A percentile compares a stretch with the other conserved stretches of the same genome.
These are phyloP conservation scores for Parauchenoglanis ngamensis DNA, from an alignment of 2,797 vertebrate species.

Conservation along the genomic window DNA sequence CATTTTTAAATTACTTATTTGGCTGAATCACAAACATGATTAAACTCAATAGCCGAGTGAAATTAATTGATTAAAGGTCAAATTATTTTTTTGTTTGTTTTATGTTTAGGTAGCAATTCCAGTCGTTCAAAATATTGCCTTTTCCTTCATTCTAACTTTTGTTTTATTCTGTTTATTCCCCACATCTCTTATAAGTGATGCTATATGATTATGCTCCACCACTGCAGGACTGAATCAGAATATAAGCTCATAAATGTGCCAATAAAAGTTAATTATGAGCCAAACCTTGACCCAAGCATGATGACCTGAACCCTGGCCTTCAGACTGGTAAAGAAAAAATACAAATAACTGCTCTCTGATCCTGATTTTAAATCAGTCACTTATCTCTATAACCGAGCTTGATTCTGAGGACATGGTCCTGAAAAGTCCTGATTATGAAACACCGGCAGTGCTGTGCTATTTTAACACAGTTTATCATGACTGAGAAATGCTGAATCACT, in stretches of 20 bases:
- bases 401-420: constrained; percentile 8
- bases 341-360: neutral
- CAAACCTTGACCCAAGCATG: neutral
- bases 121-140: too few relatives aligned
- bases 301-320: neutral
- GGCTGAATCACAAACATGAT: neutral
- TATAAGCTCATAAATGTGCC: neutral
- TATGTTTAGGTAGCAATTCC: neutral
- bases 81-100: neutral
- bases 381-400: constrained; percentile 1
- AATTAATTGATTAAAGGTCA: neutral
- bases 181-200: neutral
- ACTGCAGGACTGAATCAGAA: neutral
- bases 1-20: neutral
- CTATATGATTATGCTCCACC: neutral
- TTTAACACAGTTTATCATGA: constrained; percentile 4
- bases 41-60: neutral
- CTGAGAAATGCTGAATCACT: constrained; percentile 52
- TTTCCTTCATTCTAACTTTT: neutral
- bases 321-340: neutral
- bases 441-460: neutral
- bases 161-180: neutral
- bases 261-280: neutral
- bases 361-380: constrained; percentile 24
- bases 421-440: constrained; percentile 30